phyloP scores from a whole-genome alignment of 2,113 vertebrate species.

The Sebastes schlegelii region DNA sequence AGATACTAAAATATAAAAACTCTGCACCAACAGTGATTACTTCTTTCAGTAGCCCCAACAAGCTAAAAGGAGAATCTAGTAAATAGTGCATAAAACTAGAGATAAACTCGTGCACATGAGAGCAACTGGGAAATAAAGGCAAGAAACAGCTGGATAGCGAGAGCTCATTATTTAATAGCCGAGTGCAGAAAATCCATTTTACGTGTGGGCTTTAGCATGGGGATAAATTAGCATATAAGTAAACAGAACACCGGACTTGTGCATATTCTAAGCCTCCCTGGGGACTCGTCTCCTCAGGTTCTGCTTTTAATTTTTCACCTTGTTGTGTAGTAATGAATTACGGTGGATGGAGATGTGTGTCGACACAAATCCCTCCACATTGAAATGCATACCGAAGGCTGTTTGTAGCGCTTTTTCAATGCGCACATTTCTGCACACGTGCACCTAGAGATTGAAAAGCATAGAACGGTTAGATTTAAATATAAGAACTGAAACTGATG shows the following conservation, averaged over 20 bases:
- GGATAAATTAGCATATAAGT: constrained; percentile 66
- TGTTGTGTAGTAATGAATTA: constrained; percentile 53
- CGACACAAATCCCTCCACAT: constrained; percentile 13
- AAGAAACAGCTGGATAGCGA: constrained; percentile 53
- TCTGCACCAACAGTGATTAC: neutral
- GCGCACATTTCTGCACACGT: neutral
- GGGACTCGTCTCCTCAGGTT: constrained; percentile 50
- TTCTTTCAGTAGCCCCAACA: constrained; percentile 13
- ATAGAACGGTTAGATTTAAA: neutral
- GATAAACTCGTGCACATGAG: constrained; percentile 15
- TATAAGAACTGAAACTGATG: neutral
- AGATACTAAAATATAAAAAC: neutral
- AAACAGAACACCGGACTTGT: constrained; percentile 67
- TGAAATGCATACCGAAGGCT: constrained; percentile 7
- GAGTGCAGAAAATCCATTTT: constrained; percentile 67
- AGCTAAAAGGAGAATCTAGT: constrained; percentile 14
- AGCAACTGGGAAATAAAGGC: constrained; percentile 17
- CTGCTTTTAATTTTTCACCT: constrained; percentile 55
- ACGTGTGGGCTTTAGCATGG: constrained; percentile 58
- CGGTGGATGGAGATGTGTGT: constrained; percentile 36
- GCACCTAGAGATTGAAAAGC: neutral
- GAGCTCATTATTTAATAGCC: constrained; percentile 68
- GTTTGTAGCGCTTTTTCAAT: constrained; percentile 10
- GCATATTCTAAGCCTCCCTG: constrained; percentile 45
- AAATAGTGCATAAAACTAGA: constrained; percentile 27